A percentile compares a stretch with the other conserved stretches of the same genome.
phyloP scores from a whole-genome alignment of 2,113 vertebrate genomes.

The Calypte anna region DNA sequence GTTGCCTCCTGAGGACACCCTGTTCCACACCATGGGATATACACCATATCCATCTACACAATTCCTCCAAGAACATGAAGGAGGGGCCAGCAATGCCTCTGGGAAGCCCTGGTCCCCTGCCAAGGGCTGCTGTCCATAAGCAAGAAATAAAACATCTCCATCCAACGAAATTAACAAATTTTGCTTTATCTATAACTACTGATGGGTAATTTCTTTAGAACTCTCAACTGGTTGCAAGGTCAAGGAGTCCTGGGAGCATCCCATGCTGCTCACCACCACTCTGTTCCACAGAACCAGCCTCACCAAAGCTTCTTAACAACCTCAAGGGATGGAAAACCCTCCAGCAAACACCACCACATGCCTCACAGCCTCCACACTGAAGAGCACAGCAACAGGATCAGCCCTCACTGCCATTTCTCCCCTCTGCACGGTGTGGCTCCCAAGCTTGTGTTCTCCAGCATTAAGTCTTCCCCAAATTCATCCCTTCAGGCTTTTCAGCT shows the following conservation, averaged over 20 bases:
- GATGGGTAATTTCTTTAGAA: not conserved
- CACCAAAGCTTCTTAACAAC: not conserved
- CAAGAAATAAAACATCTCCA: not conserved
- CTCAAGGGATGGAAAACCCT: not conserved
- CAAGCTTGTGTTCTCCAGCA: not conserved
- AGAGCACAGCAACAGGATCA: not conserved
- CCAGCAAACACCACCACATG: accelerated
- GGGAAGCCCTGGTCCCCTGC: not conserved
- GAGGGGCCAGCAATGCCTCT: not conserved
- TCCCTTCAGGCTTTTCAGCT: slow-evolving; percentile 22
- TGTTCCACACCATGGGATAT: not conserved
- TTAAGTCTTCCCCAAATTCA: slow-evolving; percentile 13
- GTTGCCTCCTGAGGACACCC: not conserved
- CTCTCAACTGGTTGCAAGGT: not conserved
- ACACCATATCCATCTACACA: not conserved
- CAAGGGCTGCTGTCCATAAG: accelerated
- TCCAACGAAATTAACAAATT: not conserved
- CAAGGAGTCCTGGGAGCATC: not conserved
- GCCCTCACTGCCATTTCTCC: not conserved
- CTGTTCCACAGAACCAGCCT: not conserved
- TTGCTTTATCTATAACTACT: not conserved
- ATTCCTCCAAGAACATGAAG: not conserved
- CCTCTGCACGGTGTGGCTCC: not conserved
- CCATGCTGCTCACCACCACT: not conserved
- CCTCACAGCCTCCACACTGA: not conserved